These are phyloP conservation scores for Euspilapteryx auroguttella DNA, from an alignment of 2,888 invertebrate species.

Conservation along the genomic window DNA sequence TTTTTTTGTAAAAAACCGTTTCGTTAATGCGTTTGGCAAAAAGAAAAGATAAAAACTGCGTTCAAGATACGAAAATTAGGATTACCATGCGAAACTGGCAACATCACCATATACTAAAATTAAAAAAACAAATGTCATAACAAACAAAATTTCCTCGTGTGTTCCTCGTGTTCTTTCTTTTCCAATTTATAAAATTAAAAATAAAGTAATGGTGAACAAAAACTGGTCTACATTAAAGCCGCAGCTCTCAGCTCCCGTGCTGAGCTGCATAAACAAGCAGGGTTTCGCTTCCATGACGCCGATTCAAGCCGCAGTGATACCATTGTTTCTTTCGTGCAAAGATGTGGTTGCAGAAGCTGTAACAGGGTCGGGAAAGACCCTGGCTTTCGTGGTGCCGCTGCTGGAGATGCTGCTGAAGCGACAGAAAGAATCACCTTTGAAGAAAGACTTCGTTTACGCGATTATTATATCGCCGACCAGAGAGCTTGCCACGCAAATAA, in stretches of 20 bases:
- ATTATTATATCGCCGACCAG: constrained; percentile 94
- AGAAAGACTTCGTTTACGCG: constrained; percentile 78
- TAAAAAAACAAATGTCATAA: no score
- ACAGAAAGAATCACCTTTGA: constrained; percentile 64
- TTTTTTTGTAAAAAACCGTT: no score
- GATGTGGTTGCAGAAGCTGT: constrained; percentile 99
- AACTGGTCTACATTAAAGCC: constrained; percentile 40
- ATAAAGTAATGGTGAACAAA: constrained; percentile 49
- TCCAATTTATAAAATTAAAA: no score
- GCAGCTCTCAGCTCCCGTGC: constrained; percentile 44
- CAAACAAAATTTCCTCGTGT: no score
- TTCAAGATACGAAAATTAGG: no score
- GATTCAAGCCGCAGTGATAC: constrained; percentile 84
- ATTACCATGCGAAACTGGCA: no score
- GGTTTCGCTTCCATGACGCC: constrained; percentile 62
- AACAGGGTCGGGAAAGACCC: constrained; percentile 97
- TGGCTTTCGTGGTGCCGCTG: constrained; percentile 93
- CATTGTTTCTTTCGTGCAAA: constrained; percentile 83
- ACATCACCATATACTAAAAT: no score
- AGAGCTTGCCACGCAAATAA: constrained; percentile 91
- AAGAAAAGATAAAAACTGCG: no score
- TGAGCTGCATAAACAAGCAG: constrained; percentile 52
- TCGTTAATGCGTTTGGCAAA: no score
- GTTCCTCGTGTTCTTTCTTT: no score
- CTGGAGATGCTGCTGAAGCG: constrained; percentile 77